Evolutionary conservation across 2,797 vertebrate species (phyloP), one percentile per base, ranked within the genome.

Genomic region (Danio tinwini): DNA sequence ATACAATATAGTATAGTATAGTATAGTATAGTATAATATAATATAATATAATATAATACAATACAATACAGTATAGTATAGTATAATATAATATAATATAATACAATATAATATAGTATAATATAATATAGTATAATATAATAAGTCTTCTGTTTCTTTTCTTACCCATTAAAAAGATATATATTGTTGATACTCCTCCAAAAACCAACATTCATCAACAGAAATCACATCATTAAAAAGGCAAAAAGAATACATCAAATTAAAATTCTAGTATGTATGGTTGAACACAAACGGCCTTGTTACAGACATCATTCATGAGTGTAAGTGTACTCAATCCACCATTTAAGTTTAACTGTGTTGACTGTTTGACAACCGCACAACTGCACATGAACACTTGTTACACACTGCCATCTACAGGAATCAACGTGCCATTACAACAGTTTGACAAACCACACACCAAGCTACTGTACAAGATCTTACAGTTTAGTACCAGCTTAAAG

Each of bases 331-430:
- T 74, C 7, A 5, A 49, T 14, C n/a, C n/a, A 11, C 45, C 4
- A 16, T 42, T 58, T 13, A 5, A 0, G 6, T n/a, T 53, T 44
- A 44, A 12, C 4, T 55, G 17, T 61, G 16, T 17, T 44, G 13
- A 42, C 40, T 21, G 14, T 10, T n/a, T 9, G 56, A 49, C 14
- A n/a, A n/a, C 12, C 19, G 40, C 21, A 7, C 37, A 14, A 17
- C 29, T 59, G 47, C 14, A 59, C 50, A n/a, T 40, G 21, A 21
- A 47, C 53, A 19, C 17, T 70, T 70, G 55, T 21, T 61, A 5
- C 29, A 69, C 29, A 61, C 37, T 70, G 65, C 55, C 65, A 70
- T 52, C 76, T 78, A 52, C 9, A 70, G 65, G 55, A 70, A 5
- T 12, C 1, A 61, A 13, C 0, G n/a, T 3, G 13, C 3, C 16